phyloP scores from a whole-genome alignment of 2,888 invertebrate species.

The Cryptus viduatorius region DNA sequence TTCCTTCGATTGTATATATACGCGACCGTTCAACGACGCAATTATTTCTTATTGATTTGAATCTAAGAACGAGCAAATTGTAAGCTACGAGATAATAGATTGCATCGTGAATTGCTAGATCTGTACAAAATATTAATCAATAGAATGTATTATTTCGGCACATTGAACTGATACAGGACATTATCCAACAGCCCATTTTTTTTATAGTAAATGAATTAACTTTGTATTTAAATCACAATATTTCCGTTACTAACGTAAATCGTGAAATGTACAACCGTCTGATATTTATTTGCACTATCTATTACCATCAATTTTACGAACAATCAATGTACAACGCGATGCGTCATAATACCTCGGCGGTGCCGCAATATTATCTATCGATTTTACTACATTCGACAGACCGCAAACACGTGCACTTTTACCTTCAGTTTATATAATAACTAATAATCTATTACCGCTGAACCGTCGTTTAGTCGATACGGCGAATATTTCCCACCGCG shows the following conservation, averaged over 20 bases:
- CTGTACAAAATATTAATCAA: too few relatives aligned
- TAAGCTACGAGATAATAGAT: not conserved
- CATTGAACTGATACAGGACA: too few relatives aligned
- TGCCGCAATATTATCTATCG: constrained; percentile 44
- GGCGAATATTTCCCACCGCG: constrained; percentile 19
- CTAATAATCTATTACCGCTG: constrained; percentile 47
- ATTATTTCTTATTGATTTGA: constrained; percentile 44
- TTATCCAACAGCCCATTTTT: too few relatives aligned
- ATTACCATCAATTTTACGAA: not conserved
- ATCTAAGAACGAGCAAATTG: constrained; percentile 15
- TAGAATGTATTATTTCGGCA: too few relatives aligned
- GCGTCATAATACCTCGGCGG: not conserved
- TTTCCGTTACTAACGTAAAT: not conserved
- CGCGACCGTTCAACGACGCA: constrained; percentile 7
- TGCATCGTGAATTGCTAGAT: not conserved
- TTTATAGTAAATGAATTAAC: not conserved
- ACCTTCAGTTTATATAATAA: constrained; percentile 34
- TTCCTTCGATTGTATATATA: not conserved
- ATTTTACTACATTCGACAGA: constrained; percentile 36
- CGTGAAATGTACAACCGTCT: not conserved
- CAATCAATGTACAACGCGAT: not conserved
- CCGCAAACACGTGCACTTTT: constrained; percentile 47
- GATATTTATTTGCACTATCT: not conserved
- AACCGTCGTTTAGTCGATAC: constrained; percentile 15
- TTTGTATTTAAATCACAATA: not conserved